Base-by-base conservation (phyloP, 2,888 invertebrate genomes). In the Parnassius smintheus region DNA sequence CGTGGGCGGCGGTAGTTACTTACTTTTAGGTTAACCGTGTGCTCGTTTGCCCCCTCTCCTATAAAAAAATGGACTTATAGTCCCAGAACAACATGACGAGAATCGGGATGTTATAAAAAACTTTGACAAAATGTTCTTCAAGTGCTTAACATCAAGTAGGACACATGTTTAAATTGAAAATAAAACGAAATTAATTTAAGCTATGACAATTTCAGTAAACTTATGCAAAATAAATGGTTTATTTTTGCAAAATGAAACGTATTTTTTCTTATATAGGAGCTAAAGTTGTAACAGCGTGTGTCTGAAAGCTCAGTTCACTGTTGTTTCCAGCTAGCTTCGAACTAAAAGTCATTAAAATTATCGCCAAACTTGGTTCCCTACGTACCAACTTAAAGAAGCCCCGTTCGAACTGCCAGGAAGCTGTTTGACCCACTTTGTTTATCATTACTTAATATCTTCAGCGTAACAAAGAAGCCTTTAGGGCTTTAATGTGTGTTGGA, bases 281-380 rank as follows among this genome's bases (percentile, higher is more conserved):
- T 13, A 52, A 56, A 48, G 41, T 59, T n/a, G 22, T 52, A 52
- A 52, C 44, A 35, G 54, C 50, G 35, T 18, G 41, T 50, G 54
- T 56, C 56, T 41, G 4, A 44, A 7, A 25, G 25, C 50, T 25
- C 60, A 52, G 22, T 44, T 52, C 44, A 10, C 35, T 60, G 58
- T 12, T 44, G 60, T 49, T 54, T 7, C 22, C 55, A 58, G 64
- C 56, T 62, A 65, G 65, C 62, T 57, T 4, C 61, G 63, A 72
- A 72, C 72, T 72, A 69, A 72, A 75, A 74, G 74, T 73, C 73
- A 73, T 75, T 75, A 74, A 75, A 75, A 75, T 75, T 74, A 75
- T 73, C 73, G 68, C 61, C 64, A 65, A 75, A 73, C 65, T 66
- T 58, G 53, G 10, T 65, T 61, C 59, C 66, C 59, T 62, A 62